Percentiles rank a stretch among this genome's conserved stretches.
These are phyloP conservation scores for Drosophila leontia DNA, from an alignment of 1,140 invertebrate genomes.

Conservation along the genomic window DNA sequence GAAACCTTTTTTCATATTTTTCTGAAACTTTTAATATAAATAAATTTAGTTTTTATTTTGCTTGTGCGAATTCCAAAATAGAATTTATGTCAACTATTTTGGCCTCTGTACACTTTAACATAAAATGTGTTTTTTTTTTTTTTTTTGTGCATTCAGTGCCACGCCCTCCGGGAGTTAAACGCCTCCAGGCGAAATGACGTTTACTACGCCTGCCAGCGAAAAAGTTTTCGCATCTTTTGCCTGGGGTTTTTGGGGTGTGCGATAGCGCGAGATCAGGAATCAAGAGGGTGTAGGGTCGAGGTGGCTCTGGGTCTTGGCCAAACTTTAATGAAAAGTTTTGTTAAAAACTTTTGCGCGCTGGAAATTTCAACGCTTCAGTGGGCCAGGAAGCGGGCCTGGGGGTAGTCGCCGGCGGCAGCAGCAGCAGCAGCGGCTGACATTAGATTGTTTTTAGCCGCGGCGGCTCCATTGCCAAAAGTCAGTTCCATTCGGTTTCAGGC, in stretches of 20 bases:
- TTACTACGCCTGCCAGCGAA: conserved; percentile 74
- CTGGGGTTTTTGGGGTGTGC: conserved; percentile 36
- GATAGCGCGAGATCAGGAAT: conserved; percentile 13
- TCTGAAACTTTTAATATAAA: not conserved
- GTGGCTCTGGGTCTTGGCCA: conserved; percentile 45
- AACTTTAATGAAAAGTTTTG: conserved; percentile 84
- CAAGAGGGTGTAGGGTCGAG: not conserved
- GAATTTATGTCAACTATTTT: not conserved
- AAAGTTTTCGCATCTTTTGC: conserved; percentile 73
- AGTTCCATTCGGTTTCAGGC: conserved; percentile 40
- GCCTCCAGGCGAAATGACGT: conserved; percentile 71
- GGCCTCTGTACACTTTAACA: not conserved
- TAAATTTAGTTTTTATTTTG: not conserved
- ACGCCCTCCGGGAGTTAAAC: conserved; percentile 52
- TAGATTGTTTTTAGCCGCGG: conserved; percentile 73
- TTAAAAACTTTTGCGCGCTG: conserved; percentile 79
- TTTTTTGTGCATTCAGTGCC: conserved; percentile 48
- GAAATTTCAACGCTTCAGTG: conserved; percentile 81
- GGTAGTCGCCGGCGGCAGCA: not conserved
- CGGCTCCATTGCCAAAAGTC: conserved; percentile 70
- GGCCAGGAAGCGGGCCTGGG: conserved; percentile 31
- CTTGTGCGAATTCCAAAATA: not conserved
- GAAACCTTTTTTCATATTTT: not conserved
- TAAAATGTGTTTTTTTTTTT: conserved; percentile 33
- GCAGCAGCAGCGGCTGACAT: conserved; percentile 54